Evolutionary conservation across 1,140 invertebrate species (phyloP), one percentile per base, ranked within the genome.

Genomic region (Panagrolaimus sp.): DNA sequence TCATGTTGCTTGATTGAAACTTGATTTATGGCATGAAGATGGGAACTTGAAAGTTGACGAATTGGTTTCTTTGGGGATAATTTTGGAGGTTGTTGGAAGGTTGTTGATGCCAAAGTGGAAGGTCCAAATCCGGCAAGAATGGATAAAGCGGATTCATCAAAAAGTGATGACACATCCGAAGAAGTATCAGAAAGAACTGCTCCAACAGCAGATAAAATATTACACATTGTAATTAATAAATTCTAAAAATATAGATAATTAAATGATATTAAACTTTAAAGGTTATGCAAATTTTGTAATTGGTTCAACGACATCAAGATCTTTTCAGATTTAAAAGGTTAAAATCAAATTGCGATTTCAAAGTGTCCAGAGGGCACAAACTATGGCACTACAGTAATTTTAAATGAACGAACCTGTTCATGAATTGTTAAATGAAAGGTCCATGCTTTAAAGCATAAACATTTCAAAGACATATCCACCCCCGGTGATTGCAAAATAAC

Each of bases 391-490:
- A 63, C 17, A 24, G 14, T 15, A 28, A 38, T 38, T 7, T n/a
- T n/a, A n/a, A 38, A 38, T 38, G 2, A 38, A 38, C 32, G 7
- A 21, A 74, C 74, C 48, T 81, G 78, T 68, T 81, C 79, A 67
- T 81, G 78, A n/a, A 69, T 70, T 9, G 79, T 83, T 44, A 83
- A 52, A 62, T 83, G 80, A 64, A 81, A 82, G 1, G 79, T 81
- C 79, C 79, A 81, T 2, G 79, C 76, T 43, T 72, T 71, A 67
- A 81, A 81, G 67, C 79, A 81, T 26, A 81, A 65, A 38, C 75
- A 81, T 32, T 76, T 75, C 14, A 81, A 71, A 26, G 71, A 45
- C 21, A 74, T 24, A 65, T 80, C 76, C 1, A 82, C 74, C 15
- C 67, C 71, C 48, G 73, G 43, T 12, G 80, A 74, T 55, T 81